Conservation (phyloP, 2,888 invertebrate species). For the Eupithecia subfuscata region DNA sequence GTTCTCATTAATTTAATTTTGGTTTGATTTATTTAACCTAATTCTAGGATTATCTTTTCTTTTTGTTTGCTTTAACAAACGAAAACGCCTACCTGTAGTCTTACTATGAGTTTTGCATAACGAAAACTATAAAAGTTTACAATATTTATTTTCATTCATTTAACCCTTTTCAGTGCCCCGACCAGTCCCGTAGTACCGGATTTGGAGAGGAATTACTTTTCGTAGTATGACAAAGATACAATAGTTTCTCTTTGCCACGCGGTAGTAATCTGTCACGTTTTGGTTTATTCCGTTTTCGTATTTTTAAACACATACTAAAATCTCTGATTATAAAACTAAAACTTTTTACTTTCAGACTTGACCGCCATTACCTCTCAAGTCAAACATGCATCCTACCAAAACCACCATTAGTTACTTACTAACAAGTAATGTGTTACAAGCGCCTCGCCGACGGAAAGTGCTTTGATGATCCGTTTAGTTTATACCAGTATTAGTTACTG, state of each 20-base stretch:
- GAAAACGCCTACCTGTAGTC: no score
- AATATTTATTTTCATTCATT: no score
- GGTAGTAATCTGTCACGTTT: no score
- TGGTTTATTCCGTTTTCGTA: no score
- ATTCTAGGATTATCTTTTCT: not conserved
- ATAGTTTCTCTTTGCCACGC: no score
- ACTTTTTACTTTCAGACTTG: not conserved
- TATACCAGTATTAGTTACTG: slow-evolving; percentile 42
- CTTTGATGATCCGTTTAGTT: slow-evolving; percentile 59
- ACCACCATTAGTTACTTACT: slow-evolving; percentile 58
- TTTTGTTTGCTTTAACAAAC: no score
- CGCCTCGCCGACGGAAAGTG: slow-evolving; percentile 57
- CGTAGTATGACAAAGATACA: no score
- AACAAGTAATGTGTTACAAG: slow-evolving; percentile 66
- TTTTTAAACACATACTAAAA: not conserved
- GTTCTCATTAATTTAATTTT: no score
- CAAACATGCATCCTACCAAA: slow-evolving; percentile 21
- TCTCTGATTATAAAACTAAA: not conserved
- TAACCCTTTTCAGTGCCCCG: no score
- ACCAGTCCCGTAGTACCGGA: no score
- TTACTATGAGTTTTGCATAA: no score
- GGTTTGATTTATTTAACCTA: not conserved
- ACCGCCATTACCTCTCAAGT: slow-evolving; percentile 1
- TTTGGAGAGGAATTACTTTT: not conserved
- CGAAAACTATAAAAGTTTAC: no score